phyloP scores from a whole-genome alignment of 2,113 vertebrate species.

The Uropsilus gracilis region DNA sequence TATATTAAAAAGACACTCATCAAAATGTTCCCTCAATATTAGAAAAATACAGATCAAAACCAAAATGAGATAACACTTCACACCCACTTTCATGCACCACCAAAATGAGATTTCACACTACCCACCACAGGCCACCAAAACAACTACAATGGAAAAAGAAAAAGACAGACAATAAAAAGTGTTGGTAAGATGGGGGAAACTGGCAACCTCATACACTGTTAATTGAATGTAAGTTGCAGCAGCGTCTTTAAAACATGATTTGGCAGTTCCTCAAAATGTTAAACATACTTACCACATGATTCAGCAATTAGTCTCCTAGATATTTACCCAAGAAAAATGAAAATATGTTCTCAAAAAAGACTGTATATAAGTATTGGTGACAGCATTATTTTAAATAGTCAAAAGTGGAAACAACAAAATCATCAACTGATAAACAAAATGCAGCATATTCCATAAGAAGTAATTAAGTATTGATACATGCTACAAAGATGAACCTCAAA shows the following conservation, averaged over 20 bases:
- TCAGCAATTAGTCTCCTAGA: neutral
- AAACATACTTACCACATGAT: neutral
- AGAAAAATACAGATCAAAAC: slow-evolving; percentile 38
- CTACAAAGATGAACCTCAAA: neutral
- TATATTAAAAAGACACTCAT: neutral
- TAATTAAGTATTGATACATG: neutral
- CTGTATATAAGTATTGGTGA: neutral
- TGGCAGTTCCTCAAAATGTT: neutral
- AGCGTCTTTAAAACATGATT: neutral
- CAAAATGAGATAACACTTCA: neutral
- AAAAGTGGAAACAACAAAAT: neutral
- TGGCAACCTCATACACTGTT: neutral
- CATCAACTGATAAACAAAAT: neutral
- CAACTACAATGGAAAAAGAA: neutral
- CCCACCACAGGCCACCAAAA: too few species aligned
- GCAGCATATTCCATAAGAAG: neutral
- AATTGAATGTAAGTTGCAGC: neutral
- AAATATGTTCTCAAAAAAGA: neutral
- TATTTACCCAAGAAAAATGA: neutral
- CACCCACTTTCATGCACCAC: too few species aligned
- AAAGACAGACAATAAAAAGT: neutral
- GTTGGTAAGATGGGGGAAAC: neutral
- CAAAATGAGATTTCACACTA: neutral
- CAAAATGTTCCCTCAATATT: neutral
- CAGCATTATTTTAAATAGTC: slow-evolving; percentile 21